Base-by-base conservation (phyloP, 1,140 invertebrate genomes). In the Aradophagus sp. region DNA sequence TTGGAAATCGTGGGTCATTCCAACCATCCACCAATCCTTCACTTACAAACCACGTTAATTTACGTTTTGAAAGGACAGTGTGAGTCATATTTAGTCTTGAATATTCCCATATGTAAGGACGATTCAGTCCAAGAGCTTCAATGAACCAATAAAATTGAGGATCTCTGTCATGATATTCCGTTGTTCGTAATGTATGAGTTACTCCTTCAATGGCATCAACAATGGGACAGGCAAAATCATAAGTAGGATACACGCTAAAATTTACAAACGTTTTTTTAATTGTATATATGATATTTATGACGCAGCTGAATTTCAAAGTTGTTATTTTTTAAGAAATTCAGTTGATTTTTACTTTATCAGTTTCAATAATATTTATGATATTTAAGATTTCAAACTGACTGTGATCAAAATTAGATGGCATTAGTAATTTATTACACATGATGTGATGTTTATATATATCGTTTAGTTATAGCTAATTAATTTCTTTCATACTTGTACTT, bases 211-310 rank as follows among this genome's bases (percentile, higher is more conserved):
- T 88, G 38, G 95, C 93, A 85, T 99, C 98, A 2, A 99, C 97
- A 78, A 99, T 98, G 2, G 98, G 98, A 85, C 98, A 99, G 1
- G 98, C 97, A 88, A 99, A 99, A 87, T 99, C 98, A 79, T 99
- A 99, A 0, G 98, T 99, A 16, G 98, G 98, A 87, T 99, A 99
- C 2, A 98, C 97, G 77, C 96, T 98, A 79, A 27, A 47, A 38
- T 10, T 1, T 6, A 4, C 8, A 35, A 34, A 13, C 5, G 10
- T 34, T 17, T n/a, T n/a, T n/a, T n/a, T n/a, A n/a, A n/a, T n/a
- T n/a, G n/a, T n/a, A n/a, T n/a, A n/a, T n/a, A n/a, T n/a, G n/a
- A n/a, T n/a, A n/a, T n/a, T n/a, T n/a, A n/a, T n/a, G n/a, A n/a
- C n/a, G n/a, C n/a, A n/a, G n/a, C n/a, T n/a, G n/a, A n/a, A n/a